A percentile compares a stretch with the other conserved stretches of the same genome.
Conservation (phyloP, 2,113 vertebrate genomes). For the Rhegmatorhina hoffmannsi region DNA sequence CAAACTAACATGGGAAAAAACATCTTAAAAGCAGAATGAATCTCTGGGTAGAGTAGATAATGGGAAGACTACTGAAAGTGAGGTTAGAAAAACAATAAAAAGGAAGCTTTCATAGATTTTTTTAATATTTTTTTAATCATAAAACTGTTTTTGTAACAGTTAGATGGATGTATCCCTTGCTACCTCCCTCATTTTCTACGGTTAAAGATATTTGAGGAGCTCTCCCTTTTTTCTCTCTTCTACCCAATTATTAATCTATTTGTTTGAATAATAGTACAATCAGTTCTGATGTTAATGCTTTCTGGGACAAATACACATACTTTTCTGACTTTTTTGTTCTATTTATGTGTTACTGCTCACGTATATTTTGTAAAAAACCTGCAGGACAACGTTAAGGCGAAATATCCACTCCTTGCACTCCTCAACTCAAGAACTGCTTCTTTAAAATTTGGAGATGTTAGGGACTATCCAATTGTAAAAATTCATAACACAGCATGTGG, state of each 20-base stretch:
- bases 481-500: background rate
- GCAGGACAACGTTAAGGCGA: background rate
- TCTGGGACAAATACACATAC: background rate
- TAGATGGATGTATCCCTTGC: background rate
- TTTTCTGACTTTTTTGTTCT: background rate
- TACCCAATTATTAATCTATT: background rate
- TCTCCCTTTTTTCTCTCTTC: background rate
- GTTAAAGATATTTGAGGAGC: background rate
- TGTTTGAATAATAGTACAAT: background rate
- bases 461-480: background rate
- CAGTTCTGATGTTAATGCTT: background rate
- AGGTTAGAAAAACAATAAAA: conserved; percentile 20
- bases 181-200: background rate
- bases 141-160: background rate
- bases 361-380: background rate
- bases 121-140: background rate
- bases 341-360: background rate
- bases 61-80: background rate
- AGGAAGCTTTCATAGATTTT: background rate
- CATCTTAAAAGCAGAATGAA: background rate
- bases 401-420: background rate
- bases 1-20: background rate
- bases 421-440: background rate
- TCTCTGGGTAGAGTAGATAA: background rate
- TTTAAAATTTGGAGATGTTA: background rate